Conservation (phyloP, 2,113 vertebrate genomes). For the Cariama cristata region DNA sequence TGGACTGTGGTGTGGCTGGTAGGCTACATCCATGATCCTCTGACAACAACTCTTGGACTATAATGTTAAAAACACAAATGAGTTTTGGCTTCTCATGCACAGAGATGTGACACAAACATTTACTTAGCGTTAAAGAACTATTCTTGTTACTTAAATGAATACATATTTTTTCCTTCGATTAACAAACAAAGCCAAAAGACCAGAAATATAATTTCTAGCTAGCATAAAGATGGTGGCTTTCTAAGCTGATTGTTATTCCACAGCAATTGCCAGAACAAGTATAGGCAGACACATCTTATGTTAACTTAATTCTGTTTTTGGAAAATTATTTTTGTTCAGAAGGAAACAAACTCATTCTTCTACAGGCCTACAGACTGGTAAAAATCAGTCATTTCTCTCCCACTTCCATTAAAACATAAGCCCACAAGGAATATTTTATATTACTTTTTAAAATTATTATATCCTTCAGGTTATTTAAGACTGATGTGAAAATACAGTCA, state of each 20-base stretch:
- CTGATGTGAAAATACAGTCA: not conserved
- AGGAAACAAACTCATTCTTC: not conserved
- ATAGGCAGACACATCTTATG: not conserved
- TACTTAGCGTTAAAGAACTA: not conserved
- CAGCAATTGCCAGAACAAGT: not conserved
- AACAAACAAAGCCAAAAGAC: not conserved
- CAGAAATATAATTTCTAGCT: not conserved
- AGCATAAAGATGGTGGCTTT: not conserved
- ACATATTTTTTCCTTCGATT: not conserved
- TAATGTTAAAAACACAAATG: conserved; percentile 23
- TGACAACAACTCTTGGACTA: conserved; percentile 92
- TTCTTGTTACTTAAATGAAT: not conserved
- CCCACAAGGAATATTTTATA: not conserved
- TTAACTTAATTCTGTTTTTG: not conserved
- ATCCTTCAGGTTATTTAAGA: not conserved
- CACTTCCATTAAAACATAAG: not conserved
- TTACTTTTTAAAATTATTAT: not conserved
- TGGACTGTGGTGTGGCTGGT: conserved; percentile 93
- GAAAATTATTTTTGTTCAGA: not conserved
- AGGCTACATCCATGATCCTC: conserved; percentile 93
- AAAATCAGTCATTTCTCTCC: not conserved
- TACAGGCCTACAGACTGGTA: not conserved
- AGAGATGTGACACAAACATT: not conserved
- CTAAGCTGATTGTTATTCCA: not conserved
- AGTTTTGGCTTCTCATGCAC: not conserved